Evolutionary conservation across 2,888 invertebrate genomes (phyloP).

Genomic region (Microctonus brassicae): DNA sequence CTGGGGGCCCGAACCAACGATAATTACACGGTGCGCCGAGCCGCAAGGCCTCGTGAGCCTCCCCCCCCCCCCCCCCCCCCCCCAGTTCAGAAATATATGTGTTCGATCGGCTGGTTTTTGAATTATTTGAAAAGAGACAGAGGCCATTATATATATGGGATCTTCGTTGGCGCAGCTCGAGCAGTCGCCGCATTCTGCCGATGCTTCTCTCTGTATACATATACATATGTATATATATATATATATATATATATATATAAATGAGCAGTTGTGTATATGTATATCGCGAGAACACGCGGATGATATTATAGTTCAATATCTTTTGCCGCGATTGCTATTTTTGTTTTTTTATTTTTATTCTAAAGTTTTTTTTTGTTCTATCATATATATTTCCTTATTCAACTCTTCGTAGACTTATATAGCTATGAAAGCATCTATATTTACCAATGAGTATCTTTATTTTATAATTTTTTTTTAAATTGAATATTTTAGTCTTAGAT

Average conservation of each 20-base stretch:
- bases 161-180: not conserved
- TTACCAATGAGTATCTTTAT: too few species aligned
- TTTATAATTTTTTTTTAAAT: too few species aligned
- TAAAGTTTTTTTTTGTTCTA: conserved; percentile 15
- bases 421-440: too few species aligned
- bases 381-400: too few species aligned
- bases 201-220: too few species aligned
- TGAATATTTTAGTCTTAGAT: too few species aligned
- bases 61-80: conserved; percentile 11
- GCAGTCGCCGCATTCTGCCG: conserved; percentile 16
- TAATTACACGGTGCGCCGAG: conserved; percentile 68
- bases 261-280: too few species aligned
- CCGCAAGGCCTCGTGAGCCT: conserved; percentile 56
- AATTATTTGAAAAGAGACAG: conserved; percentile 71
- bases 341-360: conserved; percentile 39
- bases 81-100: conserved; percentile 64
- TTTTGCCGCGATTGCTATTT: conserved; percentile 56
- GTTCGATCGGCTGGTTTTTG: conserved; percentile 70
- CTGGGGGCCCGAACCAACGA: conserved; percentile 61
- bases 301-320: conserved; percentile 64
- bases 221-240: conserved; percentile 28
- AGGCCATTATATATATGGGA: conserved; percentile 46
- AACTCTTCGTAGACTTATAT: too few species aligned
- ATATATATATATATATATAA: conserved; percentile 9
- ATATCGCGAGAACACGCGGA: conserved; percentile 48